phyloP scores from a whole-genome alignment of 2,888 invertebrate species.

The Idaea dimidiata region DNA sequence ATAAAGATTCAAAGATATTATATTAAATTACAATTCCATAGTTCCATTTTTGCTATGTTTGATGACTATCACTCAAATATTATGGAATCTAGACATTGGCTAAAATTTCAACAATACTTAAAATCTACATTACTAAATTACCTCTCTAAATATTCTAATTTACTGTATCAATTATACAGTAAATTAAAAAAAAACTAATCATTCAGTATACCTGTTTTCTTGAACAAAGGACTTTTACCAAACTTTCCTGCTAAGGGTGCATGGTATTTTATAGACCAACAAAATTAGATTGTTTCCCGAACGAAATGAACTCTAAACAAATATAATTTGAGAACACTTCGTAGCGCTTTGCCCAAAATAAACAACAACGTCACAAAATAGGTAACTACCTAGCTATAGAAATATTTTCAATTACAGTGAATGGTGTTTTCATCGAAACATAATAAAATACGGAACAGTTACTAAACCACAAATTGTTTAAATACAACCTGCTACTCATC shows the following conservation, averaged over 20 bases:
- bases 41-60: no score
- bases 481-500: not conserved
- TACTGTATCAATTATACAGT: no score
- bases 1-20: no score
- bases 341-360: slow-evolving; percentile 41
- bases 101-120: no score
- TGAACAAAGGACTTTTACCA: not conserved
- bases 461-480: not conserved
- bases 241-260: not conserved
- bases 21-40: no score
- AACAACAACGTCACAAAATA: slow-evolving; percentile 46
- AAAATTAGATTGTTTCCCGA: not conserved
- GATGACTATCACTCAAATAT: no score
- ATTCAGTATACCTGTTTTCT: not conserved
- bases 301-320: slow-evolving; percentile 4
- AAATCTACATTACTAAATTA: no score
- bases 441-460: not conserved
- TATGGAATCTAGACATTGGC: no score
- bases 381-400: slow-evolving; percentile 12
- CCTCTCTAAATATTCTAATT: no score
- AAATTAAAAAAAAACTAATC: no score
- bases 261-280: not conserved
- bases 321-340: slow-evolving; percentile 34
- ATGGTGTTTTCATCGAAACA: not conserved
- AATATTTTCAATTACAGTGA: not conserved